A percentile compares a stretch with the other conserved stretches of the same genome.
Evolutionary conservation across 2,797 vertebrate genomes (phyloP).

Genomic region (Poeciliopsis infans): DNA sequence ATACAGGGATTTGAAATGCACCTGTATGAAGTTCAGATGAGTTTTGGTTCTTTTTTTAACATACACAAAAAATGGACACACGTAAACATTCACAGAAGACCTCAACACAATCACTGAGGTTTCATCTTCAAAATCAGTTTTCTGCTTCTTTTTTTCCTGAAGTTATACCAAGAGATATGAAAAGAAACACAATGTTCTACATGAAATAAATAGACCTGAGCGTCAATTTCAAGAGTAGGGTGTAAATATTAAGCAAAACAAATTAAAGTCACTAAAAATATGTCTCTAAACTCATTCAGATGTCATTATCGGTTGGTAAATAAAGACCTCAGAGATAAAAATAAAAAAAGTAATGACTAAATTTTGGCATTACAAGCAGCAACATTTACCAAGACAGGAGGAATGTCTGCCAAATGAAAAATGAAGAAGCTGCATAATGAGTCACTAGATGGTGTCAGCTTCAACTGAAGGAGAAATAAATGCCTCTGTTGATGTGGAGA

Average conservation of each 20-base stretch:
- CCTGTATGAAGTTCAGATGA: neutral
- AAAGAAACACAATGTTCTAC: neutral
- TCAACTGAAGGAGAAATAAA: neutral
- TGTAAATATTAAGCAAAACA: constrained; percentile 1
- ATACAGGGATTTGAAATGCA: constrained; percentile 34
- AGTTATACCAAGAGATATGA: neutral
- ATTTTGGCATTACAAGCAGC: neutral
- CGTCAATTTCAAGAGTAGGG: neutral
- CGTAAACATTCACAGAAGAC: neutral
- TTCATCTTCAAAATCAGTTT: neutral
- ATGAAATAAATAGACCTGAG: neutral
- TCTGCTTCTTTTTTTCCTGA: neutral
- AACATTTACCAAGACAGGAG: neutral
- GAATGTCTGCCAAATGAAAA: neutral
- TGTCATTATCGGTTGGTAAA: neutral
- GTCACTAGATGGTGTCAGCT: neutral
- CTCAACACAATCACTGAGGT: neutral
- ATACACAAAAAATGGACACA: neutral
- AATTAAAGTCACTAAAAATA: neutral
- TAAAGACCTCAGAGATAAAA: neutral
- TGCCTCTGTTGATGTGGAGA: neutral
- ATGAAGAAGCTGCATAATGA: neutral
- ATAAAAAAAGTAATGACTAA: neutral
- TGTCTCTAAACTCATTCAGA: neutral
- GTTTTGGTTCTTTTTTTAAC: neutral